phyloP scores from a whole-genome alignment of 2,797 vertebrate species.

The Sebastes steindachneri region DNA sequence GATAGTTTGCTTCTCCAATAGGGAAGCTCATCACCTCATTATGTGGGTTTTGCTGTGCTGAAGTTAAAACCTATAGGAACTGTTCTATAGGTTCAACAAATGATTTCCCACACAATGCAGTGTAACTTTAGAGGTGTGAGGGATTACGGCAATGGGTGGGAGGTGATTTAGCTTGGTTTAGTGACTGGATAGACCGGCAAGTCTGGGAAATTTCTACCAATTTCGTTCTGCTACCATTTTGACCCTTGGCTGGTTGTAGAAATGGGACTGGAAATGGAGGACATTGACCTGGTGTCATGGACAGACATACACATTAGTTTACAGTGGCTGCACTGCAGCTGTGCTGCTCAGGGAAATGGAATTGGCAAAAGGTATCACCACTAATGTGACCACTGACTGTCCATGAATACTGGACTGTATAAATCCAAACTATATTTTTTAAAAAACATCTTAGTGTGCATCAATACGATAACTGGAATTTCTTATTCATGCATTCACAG shows the following conservation, averaged over 20 bases:
- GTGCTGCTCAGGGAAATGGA: constrained; percentile 53
- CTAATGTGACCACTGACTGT: constrained; percentile 44
- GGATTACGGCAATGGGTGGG: constrained; percentile 72
- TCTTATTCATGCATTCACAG: not conserved
- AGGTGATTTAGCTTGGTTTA: constrained; percentile 74
- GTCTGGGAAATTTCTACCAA: constrained; percentile 72
- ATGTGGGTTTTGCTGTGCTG: constrained; percentile 52
- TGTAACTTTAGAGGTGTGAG: constrained; percentile 77
- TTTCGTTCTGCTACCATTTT: constrained; percentile 65
- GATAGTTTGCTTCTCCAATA: constrained; percentile 55
- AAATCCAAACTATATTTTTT: constrained; percentile 1
- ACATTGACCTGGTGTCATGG: constrained; percentile 66
- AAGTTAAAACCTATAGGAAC: constrained; percentile 49
- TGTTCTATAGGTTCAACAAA: constrained; percentile 64
- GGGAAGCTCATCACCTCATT: constrained; percentile 67
- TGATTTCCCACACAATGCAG: constrained; percentile 77
- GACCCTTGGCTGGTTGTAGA: constrained; percentile 69
- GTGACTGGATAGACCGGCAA: constrained; percentile 62
- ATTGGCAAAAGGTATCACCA: constrained; percentile 56
- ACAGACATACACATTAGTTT: constrained; percentile 62
- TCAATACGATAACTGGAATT: not conserved
- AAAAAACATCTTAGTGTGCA: not conserved
- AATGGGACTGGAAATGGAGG: constrained; percentile 70
- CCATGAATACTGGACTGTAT: constrained; percentile 32
- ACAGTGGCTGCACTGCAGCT: constrained; percentile 67